Base-by-base conservation (phyloP, 2,888 invertebrate genomes). In the Lycophotia porphyrea region DNA sequence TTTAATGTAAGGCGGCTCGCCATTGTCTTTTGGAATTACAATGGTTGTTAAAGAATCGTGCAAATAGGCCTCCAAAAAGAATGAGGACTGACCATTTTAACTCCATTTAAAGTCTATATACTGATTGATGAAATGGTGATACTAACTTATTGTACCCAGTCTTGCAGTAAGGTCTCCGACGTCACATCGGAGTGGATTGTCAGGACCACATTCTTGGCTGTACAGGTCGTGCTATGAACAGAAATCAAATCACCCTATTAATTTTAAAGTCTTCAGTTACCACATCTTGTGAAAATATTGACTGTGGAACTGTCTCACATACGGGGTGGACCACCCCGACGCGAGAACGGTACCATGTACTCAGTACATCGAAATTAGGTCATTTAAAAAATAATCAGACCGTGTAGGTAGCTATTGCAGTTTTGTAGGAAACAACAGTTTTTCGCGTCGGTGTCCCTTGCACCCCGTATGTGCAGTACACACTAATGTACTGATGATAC, bases 111-210 rank as follows among this genome's bases (percentile, higher is more conserved):
- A 58, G 31, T 31, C 18, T 27, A 58, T 31, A 21, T 9, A 58
- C 4, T 21, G 9, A 31, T 58, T 1, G 44, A 27, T 42, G 24
- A 3, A 21, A 34, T 34, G 4, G 8, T 49, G 36, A 7, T 34
- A 90, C 93, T 92, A 78, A 97, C 97, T 97, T 68, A 99, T 98
- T 0, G 98, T 97, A 1, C 99, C 99, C 52, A 99, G 95, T 82
- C 99, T 97, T 0, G 98, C 97, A 0, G 99, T 98, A 63, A 99
- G 94, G 93, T 99, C 99, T 0, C 99, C 99, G 0, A 99, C 98
- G 91, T 99, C 98, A 92, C 99, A 99, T 4, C 99, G 97, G 72
- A 99, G 94, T 0, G 99, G 99, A 89, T 99, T 98, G 92, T 98
- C 98, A 0, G 98, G 97, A 0, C 98, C 98, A 92, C 99, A 99